Evolutionary conservation across 2,888 invertebrate species (phyloP), one percentile per base, ranked within the genome.

Genomic region (Ditylenchus weischeri): DNA sequence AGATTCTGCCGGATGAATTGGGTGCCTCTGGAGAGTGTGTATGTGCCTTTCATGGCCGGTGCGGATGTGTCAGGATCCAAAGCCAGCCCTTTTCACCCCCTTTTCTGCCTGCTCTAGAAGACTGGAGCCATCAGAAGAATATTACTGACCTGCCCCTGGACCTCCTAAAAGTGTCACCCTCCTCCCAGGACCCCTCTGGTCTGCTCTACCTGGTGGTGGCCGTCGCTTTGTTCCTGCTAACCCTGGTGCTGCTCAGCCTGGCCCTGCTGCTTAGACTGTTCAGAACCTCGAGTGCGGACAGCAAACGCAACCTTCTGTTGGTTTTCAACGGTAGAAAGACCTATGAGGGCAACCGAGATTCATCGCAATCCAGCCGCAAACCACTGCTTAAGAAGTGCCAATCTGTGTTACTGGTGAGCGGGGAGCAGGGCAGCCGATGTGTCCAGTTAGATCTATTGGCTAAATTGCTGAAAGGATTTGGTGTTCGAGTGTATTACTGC

Each of bases 401-500:
- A 15, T 47, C 43, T 0, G 19, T 62, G 29, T 1, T 62, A 3
- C 15, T 62, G 11, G 47, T 62, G 19, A 48, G 19, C n/a, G 43
- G 23, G 19, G 62, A 62, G 8, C 43, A n/a, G 48, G 21, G 38
- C 35, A 38, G 18, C 4, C 1, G 43, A 8, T 19, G 47, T 23
- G 48, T 8, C 29, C 29, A 43, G 19, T n/a, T 48, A 19, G 43
- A 47, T 0, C n/a, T n/a, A 8, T 8, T 62, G 8, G 62, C 62
- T 21, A 23, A 47, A 21, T 3, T 48, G 2, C 43, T 62, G 3
- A 18, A 21, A 13, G 7, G 2, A 21, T 6, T 43, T 11, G 66
- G 67, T 23, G 49, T 66, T n/a, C 23, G 48, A 18, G 64, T 67
- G 21, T 57, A 65, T 35, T 67, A 67, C 50, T 64, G 54, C 35